phyloP scores from a whole-genome alignment of 2,888 invertebrate species.

The Oscheius sp. region DNA sequence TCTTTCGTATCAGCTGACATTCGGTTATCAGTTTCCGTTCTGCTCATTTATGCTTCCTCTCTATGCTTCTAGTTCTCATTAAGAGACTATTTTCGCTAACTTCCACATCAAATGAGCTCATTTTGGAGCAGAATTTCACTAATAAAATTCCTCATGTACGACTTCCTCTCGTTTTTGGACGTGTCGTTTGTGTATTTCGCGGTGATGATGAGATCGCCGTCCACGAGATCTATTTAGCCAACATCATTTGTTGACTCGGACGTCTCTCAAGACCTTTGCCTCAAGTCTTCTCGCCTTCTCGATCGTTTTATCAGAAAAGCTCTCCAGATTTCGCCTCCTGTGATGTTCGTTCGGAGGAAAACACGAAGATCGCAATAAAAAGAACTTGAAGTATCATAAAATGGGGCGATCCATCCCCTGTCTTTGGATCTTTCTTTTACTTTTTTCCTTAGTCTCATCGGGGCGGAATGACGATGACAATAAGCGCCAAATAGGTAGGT shows the following conservation, averaged over 20 bases:
- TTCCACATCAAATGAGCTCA: too few relatives aligned
- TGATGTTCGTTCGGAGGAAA: neutral
- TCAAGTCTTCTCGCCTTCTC: conserved; percentile 23
- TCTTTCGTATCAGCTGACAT: too few relatives aligned
- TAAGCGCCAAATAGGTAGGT: conserved; percentile 19
- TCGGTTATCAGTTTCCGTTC: too few relatives aligned
- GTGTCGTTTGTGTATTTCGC: conserved; percentile 28
- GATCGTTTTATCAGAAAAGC: neutral
- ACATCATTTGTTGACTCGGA: conserved; percentile 35
- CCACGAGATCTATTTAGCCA: conserved; percentile 34
- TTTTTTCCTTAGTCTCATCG: neutral
- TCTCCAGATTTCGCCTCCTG: neutral
- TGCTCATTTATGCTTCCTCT: too few relatives aligned
- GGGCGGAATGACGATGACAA: conserved; percentile 11
- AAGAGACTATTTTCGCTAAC: too few relatives aligned
- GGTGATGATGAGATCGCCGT: conserved; percentile 32
- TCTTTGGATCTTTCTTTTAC: conserved; percentile 5
- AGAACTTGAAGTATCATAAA: neutral
- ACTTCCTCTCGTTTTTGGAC: conserved; percentile 2
- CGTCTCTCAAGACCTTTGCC: conserved; percentile 29
- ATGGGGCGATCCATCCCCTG: neutral
- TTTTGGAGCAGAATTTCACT: neutral
- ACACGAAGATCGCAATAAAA: neutral
- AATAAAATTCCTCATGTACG: neutral
- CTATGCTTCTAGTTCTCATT: too few relatives aligned